A percentile compares a stretch with the other conserved stretches of the same genome.
Evolutionary conservation across 2,113 vertebrate species (phyloP).

Genomic region (Ceyx margarethae): DNA sequence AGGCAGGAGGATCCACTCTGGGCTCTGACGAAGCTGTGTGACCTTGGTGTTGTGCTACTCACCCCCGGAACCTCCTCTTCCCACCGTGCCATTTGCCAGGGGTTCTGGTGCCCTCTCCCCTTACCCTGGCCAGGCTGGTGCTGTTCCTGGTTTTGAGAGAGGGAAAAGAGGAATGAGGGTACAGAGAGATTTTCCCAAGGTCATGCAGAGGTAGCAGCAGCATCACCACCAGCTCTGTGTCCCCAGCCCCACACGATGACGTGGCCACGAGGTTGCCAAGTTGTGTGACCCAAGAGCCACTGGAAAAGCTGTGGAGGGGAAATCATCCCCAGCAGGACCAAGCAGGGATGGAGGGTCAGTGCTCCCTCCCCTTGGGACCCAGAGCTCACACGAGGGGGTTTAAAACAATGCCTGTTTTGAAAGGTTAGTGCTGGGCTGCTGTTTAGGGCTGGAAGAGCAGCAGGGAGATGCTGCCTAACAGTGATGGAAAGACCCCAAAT

Average conservation of each 20-base stretch:
- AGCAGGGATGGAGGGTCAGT: background rate
- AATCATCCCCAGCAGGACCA: background rate
- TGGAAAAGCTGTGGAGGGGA: background rate
- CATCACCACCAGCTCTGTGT: background rate
- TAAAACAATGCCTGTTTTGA: background rate
- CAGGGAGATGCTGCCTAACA: background rate
- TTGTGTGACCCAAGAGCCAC: accelerated
- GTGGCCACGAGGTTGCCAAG: background rate
- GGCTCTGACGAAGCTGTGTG: background rate
- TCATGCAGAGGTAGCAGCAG: background rate
- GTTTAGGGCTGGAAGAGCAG: background rate
- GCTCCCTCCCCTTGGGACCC: background rate
- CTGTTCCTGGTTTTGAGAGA: background rate
- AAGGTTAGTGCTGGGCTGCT: background rate
- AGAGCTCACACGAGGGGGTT: background rate
- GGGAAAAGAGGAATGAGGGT: background rate
- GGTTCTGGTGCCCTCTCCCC: background rate
- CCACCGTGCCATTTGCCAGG: background rate
- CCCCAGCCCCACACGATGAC: background rate
- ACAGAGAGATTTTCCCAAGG: background rate
- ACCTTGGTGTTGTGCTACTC: background rate
- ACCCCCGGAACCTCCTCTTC: background rate
- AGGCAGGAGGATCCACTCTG: background rate
- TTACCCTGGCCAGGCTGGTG: accelerated
- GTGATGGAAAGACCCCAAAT: background rate